Conservation (phyloP, 2,888 invertebrate genomes). For the Polymixis flavicincta region DNA sequence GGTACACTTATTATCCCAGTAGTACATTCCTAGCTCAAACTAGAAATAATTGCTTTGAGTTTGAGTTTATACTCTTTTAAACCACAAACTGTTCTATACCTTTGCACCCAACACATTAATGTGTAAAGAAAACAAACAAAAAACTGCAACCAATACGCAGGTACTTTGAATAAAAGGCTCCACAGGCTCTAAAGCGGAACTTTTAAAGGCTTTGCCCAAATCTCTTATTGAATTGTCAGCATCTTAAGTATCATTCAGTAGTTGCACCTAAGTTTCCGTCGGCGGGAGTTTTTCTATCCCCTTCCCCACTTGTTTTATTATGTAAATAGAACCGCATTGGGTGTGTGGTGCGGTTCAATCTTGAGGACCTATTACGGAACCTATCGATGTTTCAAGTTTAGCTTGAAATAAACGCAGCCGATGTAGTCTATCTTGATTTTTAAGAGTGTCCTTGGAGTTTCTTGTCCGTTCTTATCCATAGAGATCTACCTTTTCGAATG, state of each 20-base stretch:
- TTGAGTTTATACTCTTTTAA: background rate
- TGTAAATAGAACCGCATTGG: slow-evolving; percentile 71
- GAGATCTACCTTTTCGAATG: no score
- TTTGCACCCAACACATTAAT: background rate
- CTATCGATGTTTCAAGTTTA: background rate
- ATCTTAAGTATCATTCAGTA: slow-evolving; percentile 61
- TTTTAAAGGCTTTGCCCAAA: slow-evolving; percentile 66
- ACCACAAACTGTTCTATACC: background rate
- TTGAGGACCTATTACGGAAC: slow-evolving; percentile 60
- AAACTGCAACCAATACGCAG: slow-evolving; percentile 19
- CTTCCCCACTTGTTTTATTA: slow-evolving; percentile 73
- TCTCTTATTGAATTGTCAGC: slow-evolving; percentile 63
- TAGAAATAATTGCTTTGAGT: no score
- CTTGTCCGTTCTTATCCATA: no score
- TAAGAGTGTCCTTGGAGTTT: no score
- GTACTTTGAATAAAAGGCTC: slow-evolving; percentile 45
- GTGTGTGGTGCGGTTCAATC: slow-evolving; percentile 66
- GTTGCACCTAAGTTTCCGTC: slow-evolving; percentile 59
- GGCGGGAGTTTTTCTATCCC: slow-evolving; percentile 61
- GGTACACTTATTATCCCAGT: no score
- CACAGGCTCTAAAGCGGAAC: slow-evolving; percentile 36
- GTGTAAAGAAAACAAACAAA: slow-evolving; percentile 5
- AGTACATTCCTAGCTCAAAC: no score
- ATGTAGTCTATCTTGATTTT: no score
- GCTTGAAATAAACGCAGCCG: background rate